Conservation (phyloP, 2,113 vertebrate species). For the Gallinago media region DNA sequence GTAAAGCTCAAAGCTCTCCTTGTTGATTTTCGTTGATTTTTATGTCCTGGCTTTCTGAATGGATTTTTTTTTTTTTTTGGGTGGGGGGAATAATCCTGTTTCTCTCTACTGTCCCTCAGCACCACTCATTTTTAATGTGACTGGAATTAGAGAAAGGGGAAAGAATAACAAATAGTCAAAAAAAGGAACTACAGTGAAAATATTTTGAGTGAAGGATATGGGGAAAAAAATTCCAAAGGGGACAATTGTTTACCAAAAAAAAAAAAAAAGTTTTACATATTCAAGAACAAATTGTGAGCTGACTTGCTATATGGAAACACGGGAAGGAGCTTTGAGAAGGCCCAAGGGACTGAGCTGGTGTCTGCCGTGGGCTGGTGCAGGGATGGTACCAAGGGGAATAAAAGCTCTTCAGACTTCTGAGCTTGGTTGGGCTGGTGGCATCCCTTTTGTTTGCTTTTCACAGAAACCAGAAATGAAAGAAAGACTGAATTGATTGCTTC, state of each 20-base stretch:
- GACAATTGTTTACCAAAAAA: neutral
- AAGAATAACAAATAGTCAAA: neutral
- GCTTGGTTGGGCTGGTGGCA: neutral
- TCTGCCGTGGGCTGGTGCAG: neutral
- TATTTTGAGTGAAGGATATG: neutral
- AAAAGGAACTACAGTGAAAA: neutral
- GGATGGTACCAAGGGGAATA: neutral
- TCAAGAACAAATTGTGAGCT: neutral
- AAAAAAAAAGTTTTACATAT: neutral
- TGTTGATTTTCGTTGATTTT: constrained; percentile 40
- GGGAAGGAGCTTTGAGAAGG: neutral
- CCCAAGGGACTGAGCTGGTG: neutral
- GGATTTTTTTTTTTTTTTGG: neutral
- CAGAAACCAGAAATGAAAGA: neutral
- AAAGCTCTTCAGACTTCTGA: neutral
- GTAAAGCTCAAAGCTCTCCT: constrained; percentile 23
- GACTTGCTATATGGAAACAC: neutral
- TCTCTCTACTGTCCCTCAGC: neutral
- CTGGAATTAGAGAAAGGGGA: neutral
- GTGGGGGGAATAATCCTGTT: neutral
- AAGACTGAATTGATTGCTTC: neutral
- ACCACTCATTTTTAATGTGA: neutral
- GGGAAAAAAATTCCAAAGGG: neutral
- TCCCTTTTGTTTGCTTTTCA: neutral
- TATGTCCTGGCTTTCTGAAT: constrained; percentile 4